A percentile compares a stretch with the other conserved stretches of the same genome.
Conservation (phyloP, 2,888 invertebrate genomes). For the Drosophila imparisetae region DNA sequence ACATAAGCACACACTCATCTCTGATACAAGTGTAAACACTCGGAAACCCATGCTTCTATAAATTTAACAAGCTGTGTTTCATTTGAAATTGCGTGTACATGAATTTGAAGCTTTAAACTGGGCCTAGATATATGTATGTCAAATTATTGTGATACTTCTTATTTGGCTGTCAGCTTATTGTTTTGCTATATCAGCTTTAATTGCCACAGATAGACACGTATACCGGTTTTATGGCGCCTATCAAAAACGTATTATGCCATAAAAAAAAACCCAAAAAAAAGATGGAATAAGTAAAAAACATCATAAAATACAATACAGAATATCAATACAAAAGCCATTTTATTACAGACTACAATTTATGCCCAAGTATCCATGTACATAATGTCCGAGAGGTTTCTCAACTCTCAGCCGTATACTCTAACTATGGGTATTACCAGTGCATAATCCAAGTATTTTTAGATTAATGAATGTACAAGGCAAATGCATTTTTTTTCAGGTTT, state of each 20-base stretch:
- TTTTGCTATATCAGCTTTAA: slow-evolving; percentile 36
- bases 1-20: slow-evolving; percentile 7
- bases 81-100: background rate
- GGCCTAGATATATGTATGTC: slow-evolving; percentile 5
- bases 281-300: slow-evolving; percentile 19
- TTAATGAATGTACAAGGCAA: background rate
- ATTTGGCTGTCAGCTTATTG: slow-evolving; percentile 18
- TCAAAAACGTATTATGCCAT: slow-evolving; percentile 66
- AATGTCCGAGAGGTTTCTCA: slow-evolving; percentile 17
- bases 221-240: slow-evolving; percentile 47
- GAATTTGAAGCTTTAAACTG: slow-evolving; percentile 27
- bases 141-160: slow-evolving; percentile 14
- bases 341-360: slow-evolving; percentile 61
- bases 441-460: background rate
- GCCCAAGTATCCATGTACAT: slow-evolving; percentile 16
- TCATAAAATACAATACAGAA: slow-evolving; percentile 59
- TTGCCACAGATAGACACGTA: slow-evolving; percentile 40
- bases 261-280: slow-evolving; percentile 25
- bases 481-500: background rate
- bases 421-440: background rate
- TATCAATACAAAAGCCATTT: slow-evolving; percentile 65
- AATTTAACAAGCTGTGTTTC: slow-evolving; percentile 31
- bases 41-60: slow-evolving; percentile 19
- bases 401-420: slow-evolving; percentile 24
- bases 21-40: slow-evolving; percentile 24